Percentiles rank a stretch among this genome's conserved stretches.
phyloP scores from a whole-genome alignment of 1,140 invertebrate genomes.

The Ladona fulva region DNA sequence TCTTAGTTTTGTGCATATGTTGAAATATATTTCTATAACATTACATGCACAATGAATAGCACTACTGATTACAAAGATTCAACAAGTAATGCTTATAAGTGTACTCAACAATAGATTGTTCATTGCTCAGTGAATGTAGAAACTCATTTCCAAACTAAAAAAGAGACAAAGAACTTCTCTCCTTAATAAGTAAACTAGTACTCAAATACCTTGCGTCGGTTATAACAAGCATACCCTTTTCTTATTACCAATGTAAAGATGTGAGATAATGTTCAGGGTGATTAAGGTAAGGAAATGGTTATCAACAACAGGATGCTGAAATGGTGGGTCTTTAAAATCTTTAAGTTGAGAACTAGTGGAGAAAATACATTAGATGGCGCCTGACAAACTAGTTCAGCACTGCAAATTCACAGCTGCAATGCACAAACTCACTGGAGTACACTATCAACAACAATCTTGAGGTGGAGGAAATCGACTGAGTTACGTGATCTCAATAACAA shows the following conservation, averaged over 20 bases:
- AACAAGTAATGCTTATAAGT: neutral
- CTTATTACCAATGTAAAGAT: too few species aligned
- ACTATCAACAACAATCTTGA: constrained; percentile 10
- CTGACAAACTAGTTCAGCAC: neutral
- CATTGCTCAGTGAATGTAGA: neutral
- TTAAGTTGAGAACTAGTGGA: neutral
- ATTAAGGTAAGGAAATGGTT: neutral
- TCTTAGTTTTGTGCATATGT: neutral
- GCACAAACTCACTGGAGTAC: neutral
- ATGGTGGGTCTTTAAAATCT: neutral
- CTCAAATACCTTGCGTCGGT: neutral
- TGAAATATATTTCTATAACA: constrained; percentile 11
- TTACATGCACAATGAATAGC: constrained; percentile 1
- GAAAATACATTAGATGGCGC: neutral
- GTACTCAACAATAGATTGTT: constrained; percentile 14
- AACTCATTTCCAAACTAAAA: constrained; percentile 10
- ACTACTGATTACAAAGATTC: constrained; percentile 2
- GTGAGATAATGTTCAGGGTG: too few species aligned
- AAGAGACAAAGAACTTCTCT: neutral
- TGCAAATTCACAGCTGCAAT: neutral
- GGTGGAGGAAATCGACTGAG: neutral
- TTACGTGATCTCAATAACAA: neutral
- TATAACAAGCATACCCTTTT: neutral
- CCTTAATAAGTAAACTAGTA: neutral
- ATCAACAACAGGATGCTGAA: neutral